These are phyloP conservation scores for Vimba vimba DNA, from an alignment of 2,113 vertebrate species.

Conservation along the genomic window DNA sequence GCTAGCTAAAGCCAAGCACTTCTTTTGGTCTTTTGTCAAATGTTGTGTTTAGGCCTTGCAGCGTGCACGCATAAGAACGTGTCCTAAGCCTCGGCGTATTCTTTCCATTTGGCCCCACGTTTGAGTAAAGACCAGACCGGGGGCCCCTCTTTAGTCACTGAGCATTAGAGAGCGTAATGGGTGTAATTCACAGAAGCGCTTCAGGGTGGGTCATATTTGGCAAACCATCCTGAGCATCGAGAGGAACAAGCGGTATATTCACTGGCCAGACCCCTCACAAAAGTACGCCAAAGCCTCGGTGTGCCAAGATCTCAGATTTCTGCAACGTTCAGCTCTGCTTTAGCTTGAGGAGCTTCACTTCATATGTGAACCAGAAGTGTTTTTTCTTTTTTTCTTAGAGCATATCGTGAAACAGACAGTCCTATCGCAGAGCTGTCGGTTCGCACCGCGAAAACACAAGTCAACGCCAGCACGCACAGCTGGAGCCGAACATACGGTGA, in stretches of 20 bases:
- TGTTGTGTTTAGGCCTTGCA: slow-evolving; percentile 17
- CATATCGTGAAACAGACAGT: neutral
- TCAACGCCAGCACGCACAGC: slow-evolving; percentile 40
- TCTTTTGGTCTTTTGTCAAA: slow-evolving; percentile 16
- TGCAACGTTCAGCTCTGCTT: slow-evolving; percentile 20
- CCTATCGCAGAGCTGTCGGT: neutral
- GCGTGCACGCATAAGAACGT: neutral
- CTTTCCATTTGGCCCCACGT: slow-evolving; percentile 21
- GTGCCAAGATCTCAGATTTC: slow-evolving; percentile 44
- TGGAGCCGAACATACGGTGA: slow-evolving; percentile 53
- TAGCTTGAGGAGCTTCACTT: neutral
- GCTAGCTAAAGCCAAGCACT: neutral
- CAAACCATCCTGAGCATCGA: slow-evolving; percentile 49
- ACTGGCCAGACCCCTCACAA: slow-evolving; percentile 40
- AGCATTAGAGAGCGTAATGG: slow-evolving; percentile 60
- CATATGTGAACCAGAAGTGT: neutral
- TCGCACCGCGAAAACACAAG: neutral
- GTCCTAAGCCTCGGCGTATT: neutral
- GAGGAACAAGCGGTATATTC: slow-evolving; percentile 36
- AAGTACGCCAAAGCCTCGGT: slow-evolving; percentile 10
- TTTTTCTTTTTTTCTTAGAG: neutral
- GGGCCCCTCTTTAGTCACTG: slow-evolving; percentile 68
- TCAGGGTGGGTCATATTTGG: slow-evolving; percentile 54
- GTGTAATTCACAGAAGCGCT: slow-evolving; percentile 63
- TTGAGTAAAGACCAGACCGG: slow-evolving; percentile 46